These are phyloP conservation scores for Muscicapa comitata DNA, from an alignment of 2,797 vertebrate genomes.

Conservation along the genomic window DNA sequence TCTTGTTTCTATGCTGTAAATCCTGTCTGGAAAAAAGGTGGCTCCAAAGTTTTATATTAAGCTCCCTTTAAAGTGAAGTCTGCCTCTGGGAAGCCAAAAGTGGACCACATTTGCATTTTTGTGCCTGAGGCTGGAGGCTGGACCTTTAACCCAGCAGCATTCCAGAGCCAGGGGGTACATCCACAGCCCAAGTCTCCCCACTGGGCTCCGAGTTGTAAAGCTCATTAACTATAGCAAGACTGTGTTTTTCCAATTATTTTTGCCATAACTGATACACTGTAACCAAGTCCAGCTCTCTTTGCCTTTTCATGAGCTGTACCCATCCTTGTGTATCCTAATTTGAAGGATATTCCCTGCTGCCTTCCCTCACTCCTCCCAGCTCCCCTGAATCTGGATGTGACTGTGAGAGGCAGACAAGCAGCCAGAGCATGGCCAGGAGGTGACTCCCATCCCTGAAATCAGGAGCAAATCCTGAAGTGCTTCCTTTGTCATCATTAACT, in stretches of 20 bases:
- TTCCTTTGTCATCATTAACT: not conserved
- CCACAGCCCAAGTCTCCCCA: not conserved
- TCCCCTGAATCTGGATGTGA: not conserved
- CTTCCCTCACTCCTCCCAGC: not conserved
- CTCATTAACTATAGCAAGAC: not conserved
- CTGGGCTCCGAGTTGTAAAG: not conserved
- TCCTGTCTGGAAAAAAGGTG: not conserved
- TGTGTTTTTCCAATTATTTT: not conserved
- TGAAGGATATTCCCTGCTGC: rapidly evolving
- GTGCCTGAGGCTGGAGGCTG: not conserved
- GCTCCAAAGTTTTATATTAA: not conserved
- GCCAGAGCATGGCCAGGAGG: not conserved
- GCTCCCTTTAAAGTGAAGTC: not conserved
- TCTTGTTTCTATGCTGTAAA: not conserved
- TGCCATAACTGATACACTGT: not conserved
- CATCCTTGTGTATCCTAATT: not conserved
- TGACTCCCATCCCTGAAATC: not conserved
- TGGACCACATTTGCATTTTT: not conserved
- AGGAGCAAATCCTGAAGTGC: not conserved
- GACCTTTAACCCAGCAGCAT: not conserved
- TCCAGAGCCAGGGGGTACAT: not conserved
- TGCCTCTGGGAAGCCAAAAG: not conserved
- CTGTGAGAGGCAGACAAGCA: not conserved
- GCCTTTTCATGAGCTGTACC: not conserved
- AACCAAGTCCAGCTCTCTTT: not conserved